Percentiles rank a stretch among this genome's conserved stretches.
Conservation (phyloP, 2,797 vertebrate species). For the Ciconia nigra region DNA sequence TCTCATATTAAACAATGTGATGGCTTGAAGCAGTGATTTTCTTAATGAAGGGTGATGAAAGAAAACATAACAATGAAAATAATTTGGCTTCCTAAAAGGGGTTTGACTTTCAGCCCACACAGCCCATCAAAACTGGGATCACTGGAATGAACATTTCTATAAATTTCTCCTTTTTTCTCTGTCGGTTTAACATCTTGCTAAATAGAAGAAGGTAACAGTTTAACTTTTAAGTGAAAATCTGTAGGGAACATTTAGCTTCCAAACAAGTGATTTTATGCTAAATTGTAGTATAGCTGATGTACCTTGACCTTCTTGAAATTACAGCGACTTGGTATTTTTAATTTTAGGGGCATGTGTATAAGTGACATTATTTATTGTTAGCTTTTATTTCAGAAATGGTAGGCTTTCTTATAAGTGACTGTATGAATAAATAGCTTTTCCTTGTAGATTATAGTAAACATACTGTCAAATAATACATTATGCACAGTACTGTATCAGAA, state of each 20-base stretch:
- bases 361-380: neutral
- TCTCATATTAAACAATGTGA: neutral
- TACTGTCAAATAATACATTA: neutral
- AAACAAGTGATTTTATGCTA: neutral
- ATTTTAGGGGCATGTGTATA: neutral
- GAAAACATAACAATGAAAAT: neutral
- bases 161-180: neutral
- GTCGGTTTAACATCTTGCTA: neutral
- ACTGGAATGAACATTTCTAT: neutral
- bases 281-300: neutral
- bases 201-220: neutral
- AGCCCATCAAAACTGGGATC: neutral
- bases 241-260: neutral
- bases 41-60: neutral
- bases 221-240: neutral
- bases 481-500: neutral
- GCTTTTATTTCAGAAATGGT: neutral
- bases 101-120: neutral
- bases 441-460: neutral
- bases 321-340: neutral
- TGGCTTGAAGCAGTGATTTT: neutral
- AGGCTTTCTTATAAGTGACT: neutral
- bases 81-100: neutral
- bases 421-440: constrained; percentile 5
- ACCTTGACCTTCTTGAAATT: neutral